Conservation (phyloP, 1,140 invertebrate species). For the Pseudachorutes palmiensis region DNA sequence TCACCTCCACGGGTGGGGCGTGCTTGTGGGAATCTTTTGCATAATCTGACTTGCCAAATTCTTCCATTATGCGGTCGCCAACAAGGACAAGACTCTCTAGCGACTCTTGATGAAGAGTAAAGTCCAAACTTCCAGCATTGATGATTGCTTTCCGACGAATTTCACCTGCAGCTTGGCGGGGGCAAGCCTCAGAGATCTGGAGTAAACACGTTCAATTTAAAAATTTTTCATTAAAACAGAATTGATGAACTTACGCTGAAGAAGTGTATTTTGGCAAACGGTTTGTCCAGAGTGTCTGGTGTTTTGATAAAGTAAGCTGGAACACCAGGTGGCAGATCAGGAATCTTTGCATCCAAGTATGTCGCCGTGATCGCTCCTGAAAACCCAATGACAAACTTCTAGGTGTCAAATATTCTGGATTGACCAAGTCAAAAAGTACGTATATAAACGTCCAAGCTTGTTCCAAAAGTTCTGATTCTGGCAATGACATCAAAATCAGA, state of each 20-base stretch:
- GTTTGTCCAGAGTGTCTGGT: not conserved
- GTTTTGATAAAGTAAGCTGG: not conserved
- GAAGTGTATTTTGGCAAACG: not conserved
- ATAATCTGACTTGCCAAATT: not conserved
- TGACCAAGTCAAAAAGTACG: not conserved
- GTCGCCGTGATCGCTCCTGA: not conserved
- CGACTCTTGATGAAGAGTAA: conserved; percentile 11
- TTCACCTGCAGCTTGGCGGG: not conserved
- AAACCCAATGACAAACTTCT: not conserved
- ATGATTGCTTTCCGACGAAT: not conserved
- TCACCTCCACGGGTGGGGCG: too few relatives aligned
- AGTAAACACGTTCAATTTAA: not conserved
- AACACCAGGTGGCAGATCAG: not conserved
- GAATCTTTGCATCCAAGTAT: not conserved
- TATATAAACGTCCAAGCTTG: not conserved
- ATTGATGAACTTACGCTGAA: conserved; percentile 3
- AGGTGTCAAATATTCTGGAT: not conserved
- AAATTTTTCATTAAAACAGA: too few relatives aligned
- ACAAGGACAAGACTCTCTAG: not conserved
- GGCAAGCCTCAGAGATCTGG: not conserved
- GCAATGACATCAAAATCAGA: not conserved
- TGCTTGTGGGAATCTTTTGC: too few relatives aligned
- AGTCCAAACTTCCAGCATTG: not conserved
- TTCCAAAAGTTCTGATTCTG: not conserved
- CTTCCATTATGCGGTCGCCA: not conserved